Base-by-base conservation (phyloP, 2,888 invertebrate genomes). In the Heliconius sara region DNA sequence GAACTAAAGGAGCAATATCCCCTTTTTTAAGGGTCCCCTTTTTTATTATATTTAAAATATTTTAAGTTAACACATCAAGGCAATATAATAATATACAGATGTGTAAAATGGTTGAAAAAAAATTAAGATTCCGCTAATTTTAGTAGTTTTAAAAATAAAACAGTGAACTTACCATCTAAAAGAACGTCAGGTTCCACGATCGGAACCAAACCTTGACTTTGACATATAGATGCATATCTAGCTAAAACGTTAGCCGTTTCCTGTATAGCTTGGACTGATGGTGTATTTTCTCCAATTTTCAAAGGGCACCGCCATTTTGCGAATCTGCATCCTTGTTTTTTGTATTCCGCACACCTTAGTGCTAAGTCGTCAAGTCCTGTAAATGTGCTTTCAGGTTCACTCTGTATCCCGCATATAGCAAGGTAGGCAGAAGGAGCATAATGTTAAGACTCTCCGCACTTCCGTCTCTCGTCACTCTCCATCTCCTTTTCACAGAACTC, bases 131-230 rank as follows among this genome's bases (percentile, higher is more conserved):
- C 1, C 47, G 16, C 16, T 47, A 16, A 47, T 52, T 52, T 52
- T 52, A 6, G 16, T 19, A 52, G 19, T 52, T 52, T 52, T 47
- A 19, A 6, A 52, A 52, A 7, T 27, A 52, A 6, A 16, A 10
- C 19, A 39, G 9, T 5, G 2, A 52, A 57, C 92, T 90, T 76
- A 91, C 99, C 99, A 95, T 99, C 99, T 84, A 99, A 98, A 85
- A 99, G 96, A 43, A 99, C 98, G 94, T 99, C 99, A 52, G 99
- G 99, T 92, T 99, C 99, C 79, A 99, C 99, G 90, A 99, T 99
- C 73, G 99, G 99, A 76, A 99, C 99, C 90, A 99, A 97, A 83
- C 99, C 97, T 95, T 99, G 99, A 87, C 97, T 97, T 94, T 98
- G 98, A 93, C 99, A 99, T 93, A 99, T 98, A 87, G 98, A 98